Evolutionary conservation across 2,113 vertebrate species (phyloP), one percentile per base, ranked within the genome.

Genomic region (Chloebia gouldiae): DNA sequence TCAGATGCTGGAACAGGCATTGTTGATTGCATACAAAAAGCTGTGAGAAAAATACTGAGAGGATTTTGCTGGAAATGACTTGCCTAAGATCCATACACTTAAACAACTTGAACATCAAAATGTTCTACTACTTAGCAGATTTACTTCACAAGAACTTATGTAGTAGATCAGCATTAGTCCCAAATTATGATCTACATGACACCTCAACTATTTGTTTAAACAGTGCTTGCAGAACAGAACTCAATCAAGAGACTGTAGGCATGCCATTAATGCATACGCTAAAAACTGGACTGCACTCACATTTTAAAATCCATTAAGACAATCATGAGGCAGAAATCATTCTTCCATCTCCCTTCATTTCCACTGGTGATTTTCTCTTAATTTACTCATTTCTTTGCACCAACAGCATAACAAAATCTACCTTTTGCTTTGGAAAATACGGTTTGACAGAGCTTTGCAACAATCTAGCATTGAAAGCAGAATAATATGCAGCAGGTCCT

Each of bases 251-350:
- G 28, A 76, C 47, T 13, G 37, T 0, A 69, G 45, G 50, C 68
- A 90, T 18, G 3, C 11, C 54, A 70, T 65, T 70, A 72, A 61
- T 39, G 59, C 3, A 0, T 9, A 54, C 0, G 1, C 68, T 50
- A 65, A 86, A 77, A 80, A 42, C 0, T 70, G 35, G 82, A 60
- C 88, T 45, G 22, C 9, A 50, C 4, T 54, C 47, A 54, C n/a
- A 87, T 68, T 65, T 81, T 84, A 59, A 92, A 89, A 81, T 68
- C 72, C 73, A 95, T 87, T 73, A 90, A 65, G 75, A 72, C 33
- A 78, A 94, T 82, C 85, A 87, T 1, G 22, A 91, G 27, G 45
- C 70, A 95, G 49, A 89, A 82, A 65, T 65, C 31, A 64, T 85
- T 76, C n/a, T 79, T 93, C 22, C 33, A 49, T 64, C 82, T 61